Evolutionary conservation across 2,888 invertebrate genomes (phyloP).

Genomic region (Acheta domesticus): DNA sequence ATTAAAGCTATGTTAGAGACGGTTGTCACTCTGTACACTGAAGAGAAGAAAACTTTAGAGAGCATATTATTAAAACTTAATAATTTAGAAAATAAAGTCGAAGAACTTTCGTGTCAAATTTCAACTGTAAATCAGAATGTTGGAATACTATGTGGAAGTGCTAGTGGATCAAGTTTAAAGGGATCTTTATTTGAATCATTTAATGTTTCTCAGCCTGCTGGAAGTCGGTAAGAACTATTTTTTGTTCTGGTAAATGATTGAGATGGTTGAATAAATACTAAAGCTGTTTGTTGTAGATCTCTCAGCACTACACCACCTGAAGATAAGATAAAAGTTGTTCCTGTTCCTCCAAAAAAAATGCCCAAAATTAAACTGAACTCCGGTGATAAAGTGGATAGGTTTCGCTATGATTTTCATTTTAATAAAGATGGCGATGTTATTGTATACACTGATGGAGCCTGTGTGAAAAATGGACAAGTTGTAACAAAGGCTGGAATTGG

Average conservation of each 20-base stretch:
- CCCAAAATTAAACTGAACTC: slow-evolving; percentile 11
- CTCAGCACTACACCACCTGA: neutral
- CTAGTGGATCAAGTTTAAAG: neutral
- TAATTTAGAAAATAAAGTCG: neutral
- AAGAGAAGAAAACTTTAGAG: neutral
- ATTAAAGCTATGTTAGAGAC: neutral
- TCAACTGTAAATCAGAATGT: neutral
- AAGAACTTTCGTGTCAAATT: neutral
- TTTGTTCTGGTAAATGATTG: neutral
- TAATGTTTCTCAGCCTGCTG: neutral
- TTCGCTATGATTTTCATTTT: neutral
- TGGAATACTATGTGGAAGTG: no score
- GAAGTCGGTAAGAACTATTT: neutral
- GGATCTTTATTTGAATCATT: slow-evolving; percentile 31
- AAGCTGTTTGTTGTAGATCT: neutral
- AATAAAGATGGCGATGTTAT: slow-evolving; percentile 52
- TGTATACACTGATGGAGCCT: slow-evolving; percentile 93
- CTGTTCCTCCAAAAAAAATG: slow-evolving; percentile 3
- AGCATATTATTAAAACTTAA: neutral
- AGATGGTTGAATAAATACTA: neutral
- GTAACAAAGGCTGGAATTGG: slow-evolving; percentile 85
- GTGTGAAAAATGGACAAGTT: slow-evolving; percentile 73
- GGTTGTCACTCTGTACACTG: neutral
- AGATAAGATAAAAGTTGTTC: neutral
- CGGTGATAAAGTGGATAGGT: neutral